phyloP scores from a whole-genome alignment of 1,140 invertebrate species.

The Saccostrea echinata region DNA sequence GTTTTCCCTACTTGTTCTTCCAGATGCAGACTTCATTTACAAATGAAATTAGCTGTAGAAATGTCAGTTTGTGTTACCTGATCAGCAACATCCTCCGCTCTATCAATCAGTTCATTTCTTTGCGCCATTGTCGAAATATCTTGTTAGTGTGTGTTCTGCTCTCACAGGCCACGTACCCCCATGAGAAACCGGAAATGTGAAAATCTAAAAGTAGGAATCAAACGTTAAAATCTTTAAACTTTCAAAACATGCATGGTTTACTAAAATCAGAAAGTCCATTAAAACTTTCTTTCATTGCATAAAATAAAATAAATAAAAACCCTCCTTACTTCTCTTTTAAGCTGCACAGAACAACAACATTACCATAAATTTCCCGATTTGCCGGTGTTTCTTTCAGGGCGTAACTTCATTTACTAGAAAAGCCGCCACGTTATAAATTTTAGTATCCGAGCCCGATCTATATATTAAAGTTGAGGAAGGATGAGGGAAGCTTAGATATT shows the following conservation, averaged over 20 bases:
- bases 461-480: too few species aligned
- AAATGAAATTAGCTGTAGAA: neutral
- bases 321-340: neutral
- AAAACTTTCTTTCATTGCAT: neutral
- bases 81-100: constrained; percentile 96
- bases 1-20: neutral
- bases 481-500: too few species aligned
- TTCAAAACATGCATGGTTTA: neutral
- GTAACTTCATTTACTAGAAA: neutral
- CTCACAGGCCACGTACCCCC: constrained; percentile 70
- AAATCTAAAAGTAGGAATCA: constrained; percentile 24
- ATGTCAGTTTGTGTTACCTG: constrained; percentile 85
- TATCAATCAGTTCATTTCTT: constrained; percentile 91
- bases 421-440: constrained; percentile 38
- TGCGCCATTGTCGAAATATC: constrained; percentile 72
- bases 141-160: constrained; percentile 53
- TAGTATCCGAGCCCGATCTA: neutral
- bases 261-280: neutral
- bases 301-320: neutral
- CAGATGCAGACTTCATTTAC: neutral
- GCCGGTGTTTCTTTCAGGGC: neutral
- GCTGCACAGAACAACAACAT: neutral
- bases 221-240: neutral
- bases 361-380: neutral
- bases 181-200: constrained; percentile 42